Conservation (phyloP, 2,797 vertebrate genomes). For the Manis pentadactyla region DNA sequence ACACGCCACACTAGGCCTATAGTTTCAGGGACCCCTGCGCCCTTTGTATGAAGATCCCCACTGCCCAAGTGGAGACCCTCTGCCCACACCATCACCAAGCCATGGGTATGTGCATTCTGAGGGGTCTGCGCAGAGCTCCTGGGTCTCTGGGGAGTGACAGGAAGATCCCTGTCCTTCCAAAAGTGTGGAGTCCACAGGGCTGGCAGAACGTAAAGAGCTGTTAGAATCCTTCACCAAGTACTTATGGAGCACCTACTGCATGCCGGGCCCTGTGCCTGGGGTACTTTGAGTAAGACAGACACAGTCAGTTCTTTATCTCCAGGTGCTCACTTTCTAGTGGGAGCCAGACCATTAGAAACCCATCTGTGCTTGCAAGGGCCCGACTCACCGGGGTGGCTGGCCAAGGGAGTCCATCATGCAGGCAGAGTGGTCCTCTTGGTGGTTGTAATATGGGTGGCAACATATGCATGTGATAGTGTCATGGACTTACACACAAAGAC, state of each 20-base stretch:
- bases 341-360: no score
- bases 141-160: background rate
- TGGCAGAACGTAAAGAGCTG: background rate
- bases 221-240: accelerated
- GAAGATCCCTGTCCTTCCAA: background rate
- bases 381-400: background rate
- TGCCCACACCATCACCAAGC: background rate
- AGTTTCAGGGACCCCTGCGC: accelerated
- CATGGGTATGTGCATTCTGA: accelerated
- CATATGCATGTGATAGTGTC: background rate
- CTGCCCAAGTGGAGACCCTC: accelerated
- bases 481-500: accelerated
- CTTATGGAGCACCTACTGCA: accelerated
- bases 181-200: accelerated
- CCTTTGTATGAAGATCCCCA: background rate
- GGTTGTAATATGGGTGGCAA: accelerated
- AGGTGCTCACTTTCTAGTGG: accelerated
- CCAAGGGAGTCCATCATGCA: accelerated
- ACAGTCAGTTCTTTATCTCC: accelerated
- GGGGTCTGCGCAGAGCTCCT: background rate
- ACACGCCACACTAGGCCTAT: accelerated
- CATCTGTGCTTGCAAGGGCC: accelerated
- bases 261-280: background rate
- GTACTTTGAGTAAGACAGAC: background rate
- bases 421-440: accelerated